These are phyloP conservation scores for Vulpes vulpes DNA, from an alignment of 2,113 vertebrate species.

Conservation along the genomic window DNA sequence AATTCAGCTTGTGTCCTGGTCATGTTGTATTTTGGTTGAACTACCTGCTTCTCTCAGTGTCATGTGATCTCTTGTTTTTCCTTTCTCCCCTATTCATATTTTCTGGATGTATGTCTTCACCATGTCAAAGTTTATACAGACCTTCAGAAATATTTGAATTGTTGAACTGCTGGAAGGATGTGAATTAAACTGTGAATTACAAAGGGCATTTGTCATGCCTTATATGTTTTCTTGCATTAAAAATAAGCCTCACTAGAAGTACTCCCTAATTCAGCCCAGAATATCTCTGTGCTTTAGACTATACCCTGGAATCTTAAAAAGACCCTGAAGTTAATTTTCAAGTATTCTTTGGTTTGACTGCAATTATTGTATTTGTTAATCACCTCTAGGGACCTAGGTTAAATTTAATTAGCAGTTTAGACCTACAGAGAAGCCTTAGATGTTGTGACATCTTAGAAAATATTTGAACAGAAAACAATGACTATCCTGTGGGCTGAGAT, in stretches of 20 bases:
- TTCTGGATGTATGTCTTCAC: neutral
- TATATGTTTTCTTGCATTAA: slow-evolving; percentile 3
- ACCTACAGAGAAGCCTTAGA: slow-evolving; percentile 25
- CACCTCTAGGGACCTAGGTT: neutral
- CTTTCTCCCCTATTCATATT: neutral
- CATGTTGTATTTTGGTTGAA: slow-evolving; percentile 6
- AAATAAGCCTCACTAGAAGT: neutral
- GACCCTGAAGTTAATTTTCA: slow-evolving; percentile 13
- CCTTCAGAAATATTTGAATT: slow-evolving; percentile 50
- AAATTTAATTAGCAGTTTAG: slow-evolving; percentile 48
- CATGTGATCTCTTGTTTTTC: slow-evolving; percentile 44
- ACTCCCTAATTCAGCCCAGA: neutral
- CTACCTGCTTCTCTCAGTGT: neutral
- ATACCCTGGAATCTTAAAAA: neutral
- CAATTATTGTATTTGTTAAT: slow-evolving; percentile 25
- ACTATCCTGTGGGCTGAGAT: neutral
- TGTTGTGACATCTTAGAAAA: slow-evolving; percentile 53
- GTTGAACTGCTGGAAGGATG: neutral
- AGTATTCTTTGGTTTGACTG: slow-evolving; percentile 30
- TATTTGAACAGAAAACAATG: slow-evolving; percentile 41
- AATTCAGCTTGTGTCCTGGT: neutral
- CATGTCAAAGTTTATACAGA: slow-evolving; percentile 36
- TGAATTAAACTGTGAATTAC: slow-evolving; percentile 45
- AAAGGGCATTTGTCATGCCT: slow-evolving; percentile 11
- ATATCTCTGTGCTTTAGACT: slow-evolving; percentile 12